Percentiles rank a stretch among this genome's conserved stretches.
These are phyloP conservation scores for Caradrina clavipalpis DNA, from an alignment of 2,888 invertebrate genomes.

Conservation along the genomic window DNA sequence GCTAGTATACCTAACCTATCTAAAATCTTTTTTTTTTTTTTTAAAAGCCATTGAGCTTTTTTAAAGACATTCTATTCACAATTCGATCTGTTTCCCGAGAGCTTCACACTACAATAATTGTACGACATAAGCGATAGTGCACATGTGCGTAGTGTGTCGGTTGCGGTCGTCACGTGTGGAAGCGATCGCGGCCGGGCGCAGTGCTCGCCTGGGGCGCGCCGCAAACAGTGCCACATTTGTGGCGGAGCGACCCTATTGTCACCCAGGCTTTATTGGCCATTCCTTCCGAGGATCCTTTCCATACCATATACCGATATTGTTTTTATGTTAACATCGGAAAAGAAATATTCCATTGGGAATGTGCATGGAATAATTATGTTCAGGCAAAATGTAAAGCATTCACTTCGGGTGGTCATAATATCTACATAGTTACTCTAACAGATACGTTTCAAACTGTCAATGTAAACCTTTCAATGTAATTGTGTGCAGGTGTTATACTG, in stretches of 20 bases:
- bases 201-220: slow-evolving; percentile 27
- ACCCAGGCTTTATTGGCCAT: slow-evolving; percentile 43
- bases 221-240: slow-evolving; percentile 40
- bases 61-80: neutral
- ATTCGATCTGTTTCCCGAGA: neutral
- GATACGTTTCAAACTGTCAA: neutral
- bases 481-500: too few relatives aligned
- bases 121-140: slow-evolving; percentile 42
- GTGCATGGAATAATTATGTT: neutral
- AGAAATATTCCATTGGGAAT: slow-evolving; percentile 12
- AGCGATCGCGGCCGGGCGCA: slow-evolving; percentile 33
- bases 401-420: neutral
- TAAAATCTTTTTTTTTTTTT: too few relatives aligned
- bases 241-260: slow-evolving; percentile 27
- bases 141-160: slow-evolving; percentile 46
- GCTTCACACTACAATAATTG: slow-evolving; percentile 34
- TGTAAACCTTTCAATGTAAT: too few relatives aligned
- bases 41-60: too few relatives aligned
- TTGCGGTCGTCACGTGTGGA: slow-evolving; percentile 34
- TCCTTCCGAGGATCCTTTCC: slow-evolving; percentile 29
- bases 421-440: neutral
- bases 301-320: slow-evolving; percentile 10
- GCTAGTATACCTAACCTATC: too few relatives aligned
- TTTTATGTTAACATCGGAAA: slow-evolving; percentile 12
- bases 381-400: neutral